Conservation (phyloP, 2,888 invertebrate species). For the Caenorhabditis sp. region DNA sequence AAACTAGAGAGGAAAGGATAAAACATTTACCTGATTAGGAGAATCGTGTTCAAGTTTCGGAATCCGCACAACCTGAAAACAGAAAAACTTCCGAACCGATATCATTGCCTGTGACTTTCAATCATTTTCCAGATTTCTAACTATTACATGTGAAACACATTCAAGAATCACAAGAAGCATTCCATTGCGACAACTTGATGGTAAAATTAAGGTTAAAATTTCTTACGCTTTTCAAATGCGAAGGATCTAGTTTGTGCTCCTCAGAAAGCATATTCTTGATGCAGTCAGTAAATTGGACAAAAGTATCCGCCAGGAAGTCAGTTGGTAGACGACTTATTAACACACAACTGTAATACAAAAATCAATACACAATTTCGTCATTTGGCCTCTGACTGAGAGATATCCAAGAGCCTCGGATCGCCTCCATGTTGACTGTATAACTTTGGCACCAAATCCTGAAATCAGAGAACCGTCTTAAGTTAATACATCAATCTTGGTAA, state of each 20-base stretch:
- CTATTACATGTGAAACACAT: not conserved
- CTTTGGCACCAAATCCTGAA: slow-evolving; percentile 32
- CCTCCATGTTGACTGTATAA: slow-evolving; percentile 49
- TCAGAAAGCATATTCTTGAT: slow-evolving; percentile 58
- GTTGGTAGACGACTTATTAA: slow-evolving; percentile 55
- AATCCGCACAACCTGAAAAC: slow-evolving; percentile 55
- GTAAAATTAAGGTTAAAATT: slow-evolving; percentile 1
- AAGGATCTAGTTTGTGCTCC: slow-evolving; percentile 52
- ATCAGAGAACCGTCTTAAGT: not conserved
- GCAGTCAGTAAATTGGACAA: slow-evolving; percentile 60
- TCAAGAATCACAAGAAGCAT: too few relatives aligned
- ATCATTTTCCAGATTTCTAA: too few relatives aligned
- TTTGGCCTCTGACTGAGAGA: slow-evolving; percentile 21
- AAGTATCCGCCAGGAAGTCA: slow-evolving; percentile 54
- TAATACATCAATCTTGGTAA: too few relatives aligned
- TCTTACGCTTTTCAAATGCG: slow-evolving; percentile 41
- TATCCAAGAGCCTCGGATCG: slow-evolving; percentile 45
- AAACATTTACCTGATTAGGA: slow-evolving; percentile 49
- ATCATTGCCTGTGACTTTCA: too few relatives aligned
- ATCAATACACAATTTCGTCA: slow-evolving; percentile 15
- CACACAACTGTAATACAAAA: slow-evolving; percentile 44
- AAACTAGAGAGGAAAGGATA: not conserved
- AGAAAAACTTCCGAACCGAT: too few relatives aligned
- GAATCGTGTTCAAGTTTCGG: slow-evolving; percentile 48
- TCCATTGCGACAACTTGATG: too few relatives aligned